These are phyloP conservation scores for Megalops atlanticus DNA, from an alignment of 2,113 vertebrate species.

Conservation along the genomic window DNA sequence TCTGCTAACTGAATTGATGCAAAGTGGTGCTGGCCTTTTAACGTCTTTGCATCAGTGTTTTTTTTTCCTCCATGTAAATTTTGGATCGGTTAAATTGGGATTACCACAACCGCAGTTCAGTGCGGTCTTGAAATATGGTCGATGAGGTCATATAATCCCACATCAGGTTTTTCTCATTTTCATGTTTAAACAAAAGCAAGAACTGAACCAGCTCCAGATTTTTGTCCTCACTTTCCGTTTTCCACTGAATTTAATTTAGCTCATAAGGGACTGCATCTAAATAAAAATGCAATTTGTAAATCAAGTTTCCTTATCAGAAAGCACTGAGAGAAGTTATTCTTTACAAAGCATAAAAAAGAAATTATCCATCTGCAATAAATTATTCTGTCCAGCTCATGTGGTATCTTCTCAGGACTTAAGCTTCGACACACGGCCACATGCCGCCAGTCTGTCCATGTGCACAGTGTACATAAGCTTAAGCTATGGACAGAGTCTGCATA, in stretches of 20 bases:
- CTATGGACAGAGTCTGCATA: too few relatives aligned
- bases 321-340: constrained; percentile 3
- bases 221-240: not conserved
- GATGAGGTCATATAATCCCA: constrained; percentile 69
- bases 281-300: constrained; percentile 11
- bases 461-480: not conserved
- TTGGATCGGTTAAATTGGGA: constrained; percentile 57
- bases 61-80: constrained; percentile 49
- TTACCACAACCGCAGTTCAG: constrained; percentile 66
- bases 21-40: not conserved
- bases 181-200: constrained; percentile 50
- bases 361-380: constrained; percentile 10
- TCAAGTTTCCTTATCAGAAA: constrained; percentile 12
- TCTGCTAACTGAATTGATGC: constrained; percentile 1
- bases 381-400: not conserved
- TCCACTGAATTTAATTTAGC: constrained; percentile 1
- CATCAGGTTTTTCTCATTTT: constrained; percentile 49
- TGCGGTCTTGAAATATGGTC: constrained; percentile 59
- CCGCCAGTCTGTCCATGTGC: constrained; percentile 6
- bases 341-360: not conserved
- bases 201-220: not conserved
- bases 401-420: not conserved
- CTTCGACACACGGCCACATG: not conserved
- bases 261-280: not conserved
- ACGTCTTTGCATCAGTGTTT: constrained; percentile 1